Evolutionary conservation across 2,113 vertebrate species (phyloP).

Genomic region (Orthonyx spaldingii): DNA sequence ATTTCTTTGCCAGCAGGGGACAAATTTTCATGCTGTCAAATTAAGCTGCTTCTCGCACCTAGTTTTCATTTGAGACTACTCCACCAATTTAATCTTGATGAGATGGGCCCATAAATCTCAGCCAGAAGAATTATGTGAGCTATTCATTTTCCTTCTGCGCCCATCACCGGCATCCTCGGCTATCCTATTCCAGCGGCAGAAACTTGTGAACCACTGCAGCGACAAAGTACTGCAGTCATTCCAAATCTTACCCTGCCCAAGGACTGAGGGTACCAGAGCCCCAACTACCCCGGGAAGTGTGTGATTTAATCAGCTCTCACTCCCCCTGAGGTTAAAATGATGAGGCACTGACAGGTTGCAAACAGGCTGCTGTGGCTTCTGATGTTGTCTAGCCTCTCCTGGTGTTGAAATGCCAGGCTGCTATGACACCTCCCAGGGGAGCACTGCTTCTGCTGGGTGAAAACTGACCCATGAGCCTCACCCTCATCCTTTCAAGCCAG

Average conservation of each 20-base stretch:
- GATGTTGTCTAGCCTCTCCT: not conserved
- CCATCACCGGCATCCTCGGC: rapidly evolving
- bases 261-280: not conserved
- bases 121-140: not conserved
- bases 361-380: not conserved
- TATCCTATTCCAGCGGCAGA: not conserved
- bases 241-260: not conserved
- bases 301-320: not conserved
- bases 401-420: not conserved
- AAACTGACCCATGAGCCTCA: not conserved
- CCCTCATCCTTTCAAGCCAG: not conserved
- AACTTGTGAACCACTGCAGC: not conserved
- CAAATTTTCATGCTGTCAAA: constrained; percentile 30
- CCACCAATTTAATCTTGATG: not conserved
- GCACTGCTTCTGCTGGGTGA: not conserved
- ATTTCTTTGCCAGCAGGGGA: constrained; percentile 11
- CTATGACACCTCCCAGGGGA: not conserved
- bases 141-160: not conserved
- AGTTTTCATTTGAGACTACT: not conserved
- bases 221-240: not conserved
- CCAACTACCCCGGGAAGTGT: rapidly evolving
- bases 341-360: not conserved
- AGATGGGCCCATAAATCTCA: constrained; percentile 16
- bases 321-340: not conserved
- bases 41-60: constrained; percentile 22